Conservation (phyloP, 2,797 vertebrate species). For the Urophycis tenuis region DNA sequence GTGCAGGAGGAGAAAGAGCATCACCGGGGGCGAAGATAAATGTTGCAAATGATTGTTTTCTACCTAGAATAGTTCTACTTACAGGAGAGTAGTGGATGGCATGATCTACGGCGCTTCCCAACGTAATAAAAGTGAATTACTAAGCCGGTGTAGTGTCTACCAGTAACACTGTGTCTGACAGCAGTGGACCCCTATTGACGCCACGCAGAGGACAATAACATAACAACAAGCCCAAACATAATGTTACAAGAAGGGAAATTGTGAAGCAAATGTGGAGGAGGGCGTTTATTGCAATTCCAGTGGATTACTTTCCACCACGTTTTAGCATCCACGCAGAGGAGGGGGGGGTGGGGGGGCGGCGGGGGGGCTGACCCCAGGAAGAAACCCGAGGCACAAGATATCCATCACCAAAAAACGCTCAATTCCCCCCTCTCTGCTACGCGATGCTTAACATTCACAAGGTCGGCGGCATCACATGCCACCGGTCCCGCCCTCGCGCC, state of each 20-base stretch:
- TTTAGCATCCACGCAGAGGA: background rate
- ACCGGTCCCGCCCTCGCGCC: constrained; percentile 37
- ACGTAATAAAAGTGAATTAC: constrained; percentile 1
- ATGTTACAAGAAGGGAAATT: background rate
- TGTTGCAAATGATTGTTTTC: constrained; percentile 29
- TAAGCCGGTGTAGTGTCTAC: background rate
- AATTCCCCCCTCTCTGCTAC: constrained; percentile 38
- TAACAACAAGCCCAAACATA: background rate
- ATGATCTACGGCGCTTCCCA: background rate
- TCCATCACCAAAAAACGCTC: constrained; percentile 29
- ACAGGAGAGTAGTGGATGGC: constrained; percentile 8
- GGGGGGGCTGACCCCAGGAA: background rate
- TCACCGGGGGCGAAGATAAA: constrained; percentile 5
- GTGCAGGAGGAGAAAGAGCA: constrained; percentile 29
- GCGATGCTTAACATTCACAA: constrained; percentile 42
- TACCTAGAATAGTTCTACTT: constrained; percentile 19
- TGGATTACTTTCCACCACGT: constrained; percentile 38
- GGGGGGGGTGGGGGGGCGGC: too few relatives aligned
- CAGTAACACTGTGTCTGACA: background rate
- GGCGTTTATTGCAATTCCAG: constrained; percentile 25
- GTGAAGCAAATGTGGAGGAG: background rate
- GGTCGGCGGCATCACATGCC: constrained; percentile 59
- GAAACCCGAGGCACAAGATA: constrained; percentile 13
- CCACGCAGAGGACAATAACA: background rate
- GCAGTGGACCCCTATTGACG: background rate